phyloP scores from a whole-genome alignment of 1,140 invertebrate genomes.

The Papilio aristodemus region DNA sequence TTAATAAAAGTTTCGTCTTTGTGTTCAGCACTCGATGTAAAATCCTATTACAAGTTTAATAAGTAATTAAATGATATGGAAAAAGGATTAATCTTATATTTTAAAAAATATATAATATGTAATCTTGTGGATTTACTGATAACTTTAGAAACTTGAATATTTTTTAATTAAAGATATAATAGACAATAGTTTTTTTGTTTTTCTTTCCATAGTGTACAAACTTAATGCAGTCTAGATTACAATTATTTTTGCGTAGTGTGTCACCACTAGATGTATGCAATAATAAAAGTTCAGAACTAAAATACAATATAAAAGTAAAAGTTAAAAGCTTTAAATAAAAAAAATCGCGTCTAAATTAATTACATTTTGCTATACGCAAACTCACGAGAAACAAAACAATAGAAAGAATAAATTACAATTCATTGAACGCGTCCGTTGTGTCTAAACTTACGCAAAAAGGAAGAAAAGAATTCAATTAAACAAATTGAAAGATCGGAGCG shows the following conservation, averaged over 20 bases:
- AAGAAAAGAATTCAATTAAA: slow-evolving; percentile 74
- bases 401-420: slow-evolving; percentile 64
- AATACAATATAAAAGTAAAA: background rate
- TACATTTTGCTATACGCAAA: slow-evolving; percentile 10
- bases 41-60: slow-evolving; percentile 1
- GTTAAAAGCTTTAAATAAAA: background rate
- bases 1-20: slow-evolving; percentile 55
- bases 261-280: no score
- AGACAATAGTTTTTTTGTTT: no score
- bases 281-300: background rate
- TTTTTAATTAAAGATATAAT: no score
- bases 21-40: slow-evolving; percentile 48
- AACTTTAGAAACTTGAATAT: no score
- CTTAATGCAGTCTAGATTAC: no score
- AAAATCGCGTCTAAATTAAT: slow-evolving; percentile 4
- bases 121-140: no score
- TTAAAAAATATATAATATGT: background rate
- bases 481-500: slow-evolving; percentile 69
- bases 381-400: slow-evolving; percentile 36
- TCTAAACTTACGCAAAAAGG: slow-evolving; percentile 51
- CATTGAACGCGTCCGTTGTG: slow-evolving; percentile 54
- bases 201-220: no score
- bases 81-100: background rate
- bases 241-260: no score
- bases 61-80: slow-evolving; percentile 1